Evolutionary conservation across 2,113 vertebrate genomes (phyloP).

Genomic region (Mus pahari): DNA sequence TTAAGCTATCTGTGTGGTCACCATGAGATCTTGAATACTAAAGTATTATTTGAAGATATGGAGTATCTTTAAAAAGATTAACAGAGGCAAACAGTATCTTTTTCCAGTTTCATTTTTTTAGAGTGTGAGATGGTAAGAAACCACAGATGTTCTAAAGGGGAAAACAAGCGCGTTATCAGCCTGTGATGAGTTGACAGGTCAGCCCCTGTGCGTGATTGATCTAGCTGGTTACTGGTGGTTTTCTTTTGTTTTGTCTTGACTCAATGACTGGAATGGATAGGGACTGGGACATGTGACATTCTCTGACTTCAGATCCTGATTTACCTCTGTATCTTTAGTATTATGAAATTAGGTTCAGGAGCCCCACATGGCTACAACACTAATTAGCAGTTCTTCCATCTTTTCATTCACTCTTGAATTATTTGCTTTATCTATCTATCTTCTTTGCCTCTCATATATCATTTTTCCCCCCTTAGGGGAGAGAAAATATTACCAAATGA

Average conservation of each 20-base stretch:
- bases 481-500: constrained; percentile 55
- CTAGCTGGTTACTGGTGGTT: background rate
- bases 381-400: background rate
- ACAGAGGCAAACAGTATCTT: background rate
- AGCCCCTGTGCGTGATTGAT: background rate
- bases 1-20: background rate
- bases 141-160: background rate
- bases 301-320: constrained; percentile 3
- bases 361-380: background rate
- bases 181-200: background rate
- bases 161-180: background rate
- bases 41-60: background rate
- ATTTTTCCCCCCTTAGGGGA: constrained; percentile 46
- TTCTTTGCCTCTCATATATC: constrained; percentile 51
- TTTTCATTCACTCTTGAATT: constrained; percentile 43
- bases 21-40: background rate
- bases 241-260: background rate
- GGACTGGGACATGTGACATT: background rate
- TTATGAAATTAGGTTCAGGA: constrained; percentile 48
- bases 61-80: constrained; percentile 6
- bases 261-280: background rate
- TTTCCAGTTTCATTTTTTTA: background rate
- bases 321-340: background rate
- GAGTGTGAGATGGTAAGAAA: background rate
- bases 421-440: constrained; percentile 6